Evolutionary conservation across 2,113 vertebrate species (phyloP).

Genomic region (Lota lota): DNA sequence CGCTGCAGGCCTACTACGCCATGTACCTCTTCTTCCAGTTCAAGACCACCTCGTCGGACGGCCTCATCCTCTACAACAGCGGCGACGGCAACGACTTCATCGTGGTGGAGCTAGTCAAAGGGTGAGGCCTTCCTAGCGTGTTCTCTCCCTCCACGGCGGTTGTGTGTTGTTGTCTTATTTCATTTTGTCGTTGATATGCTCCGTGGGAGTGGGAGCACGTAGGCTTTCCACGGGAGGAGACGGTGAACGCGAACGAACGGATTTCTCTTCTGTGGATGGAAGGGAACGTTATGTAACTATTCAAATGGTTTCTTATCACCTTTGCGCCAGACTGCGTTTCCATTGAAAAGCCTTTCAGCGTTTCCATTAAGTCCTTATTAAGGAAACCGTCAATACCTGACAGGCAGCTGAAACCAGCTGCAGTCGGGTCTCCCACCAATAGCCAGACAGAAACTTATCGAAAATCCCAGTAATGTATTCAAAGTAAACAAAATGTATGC

Average conservation of each 20-base stretch:
- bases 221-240: too few relatives aligned
- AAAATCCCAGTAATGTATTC: constrained; percentile 44
- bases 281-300: not conserved
- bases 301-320: constrained; percentile 44
- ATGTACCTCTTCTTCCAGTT: constrained; percentile 99
- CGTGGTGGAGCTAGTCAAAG: constrained; percentile 97
- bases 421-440: constrained; percentile 32
- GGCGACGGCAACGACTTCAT: constrained; percentile 99
- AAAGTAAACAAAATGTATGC: constrained; percentile 37
- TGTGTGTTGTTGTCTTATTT: too few relatives aligned
- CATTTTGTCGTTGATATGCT: too few relatives aligned
- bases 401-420: constrained; percentile 13
- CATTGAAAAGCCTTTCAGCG: constrained; percentile 46
- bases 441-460: constrained; percentile 30
- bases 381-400: constrained; percentile 2
- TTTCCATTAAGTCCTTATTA: constrained; percentile 49
- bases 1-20: constrained; percentile 95
- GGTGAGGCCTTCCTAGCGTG: constrained; percentile 71
- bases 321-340: constrained; percentile 46
- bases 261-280: not conserved
- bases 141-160: too few relatives aligned
- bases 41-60: constrained; percentile 96
- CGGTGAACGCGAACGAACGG: too few relatives aligned
- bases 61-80: constrained; percentile 95
- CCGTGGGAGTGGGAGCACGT: too few relatives aligned